These are phyloP conservation scores for Micronisus gabar DNA, from an alignment of 2,113 vertebrate species.

Conservation along the genomic window DNA sequence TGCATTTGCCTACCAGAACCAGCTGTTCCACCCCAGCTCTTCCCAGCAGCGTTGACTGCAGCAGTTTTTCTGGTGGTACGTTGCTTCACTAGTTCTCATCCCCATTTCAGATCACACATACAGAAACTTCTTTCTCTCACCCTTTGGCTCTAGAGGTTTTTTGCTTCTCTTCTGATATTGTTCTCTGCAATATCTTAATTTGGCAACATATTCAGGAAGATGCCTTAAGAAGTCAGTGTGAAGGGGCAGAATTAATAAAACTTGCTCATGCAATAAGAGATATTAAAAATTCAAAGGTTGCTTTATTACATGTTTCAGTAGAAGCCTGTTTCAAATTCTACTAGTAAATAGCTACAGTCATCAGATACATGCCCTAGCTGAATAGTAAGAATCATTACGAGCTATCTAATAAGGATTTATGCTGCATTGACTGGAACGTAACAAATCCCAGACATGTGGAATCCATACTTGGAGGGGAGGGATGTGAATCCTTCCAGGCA, in stretches of 20 bases:
- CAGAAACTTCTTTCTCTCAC: not conserved
- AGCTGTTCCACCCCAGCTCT: not conserved
- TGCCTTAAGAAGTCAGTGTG: not conserved
- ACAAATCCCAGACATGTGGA: not conserved
- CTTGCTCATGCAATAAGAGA: not conserved
- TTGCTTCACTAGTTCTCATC: not conserved
- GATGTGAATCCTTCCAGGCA: not conserved
- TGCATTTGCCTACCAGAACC: not conserved
- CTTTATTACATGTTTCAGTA: not conserved
- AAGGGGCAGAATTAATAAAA: constrained; percentile 16
- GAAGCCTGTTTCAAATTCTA: not conserved
- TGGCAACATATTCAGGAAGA: not conserved
- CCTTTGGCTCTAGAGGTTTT: not conserved
- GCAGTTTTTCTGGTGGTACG: not conserved
- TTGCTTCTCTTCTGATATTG: not conserved
- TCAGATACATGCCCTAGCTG: not conserved
- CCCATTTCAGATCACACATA: not conserved
- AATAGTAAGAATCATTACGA: not conserved
- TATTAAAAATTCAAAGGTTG: not conserved
- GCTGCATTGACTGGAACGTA: not conserved
- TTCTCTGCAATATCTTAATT: not conserved
- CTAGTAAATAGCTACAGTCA: not conserved
- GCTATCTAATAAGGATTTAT: not conserved
- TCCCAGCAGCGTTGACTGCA: not conserved
- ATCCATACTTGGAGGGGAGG: not conserved